Evolutionary conservation across 1,140 invertebrate species (phyloP).

Genomic region (Catajapyx aquilonaris): DNA sequence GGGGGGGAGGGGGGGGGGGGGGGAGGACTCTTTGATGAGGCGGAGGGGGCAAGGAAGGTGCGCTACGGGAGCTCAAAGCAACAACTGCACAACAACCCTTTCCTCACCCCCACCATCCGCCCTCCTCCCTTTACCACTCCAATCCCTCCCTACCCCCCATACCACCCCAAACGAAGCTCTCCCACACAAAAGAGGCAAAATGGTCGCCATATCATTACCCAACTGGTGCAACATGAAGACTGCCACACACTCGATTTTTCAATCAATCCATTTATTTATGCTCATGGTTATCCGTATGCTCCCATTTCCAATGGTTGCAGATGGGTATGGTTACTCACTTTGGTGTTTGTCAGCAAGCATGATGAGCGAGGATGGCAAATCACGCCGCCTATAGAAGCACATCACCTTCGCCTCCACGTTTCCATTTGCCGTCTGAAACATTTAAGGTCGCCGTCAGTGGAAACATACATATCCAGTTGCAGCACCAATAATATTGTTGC

Average conservation of each 20-base stretch:
- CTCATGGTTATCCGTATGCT: neutral
- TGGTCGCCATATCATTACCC: neutral
- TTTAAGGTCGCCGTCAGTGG: no score
- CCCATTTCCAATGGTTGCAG: neutral
- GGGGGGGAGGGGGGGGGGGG: neutral
- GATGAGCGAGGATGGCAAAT: constrained; percentile 81
- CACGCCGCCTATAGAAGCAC: constrained; percentile 94
- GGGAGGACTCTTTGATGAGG: constrained; percentile 1
- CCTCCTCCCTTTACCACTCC: no score
- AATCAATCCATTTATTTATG: constrained; percentile 6
- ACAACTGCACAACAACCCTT: no score
- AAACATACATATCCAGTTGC: no score
- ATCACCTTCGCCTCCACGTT: constrained; percentile 99
- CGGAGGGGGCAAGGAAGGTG: no score
- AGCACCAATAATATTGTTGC: no score
- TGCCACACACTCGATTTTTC: neutral
- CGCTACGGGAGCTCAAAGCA: no score
- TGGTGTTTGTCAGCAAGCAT: constrained; percentile 95
- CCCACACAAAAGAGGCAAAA: neutral
- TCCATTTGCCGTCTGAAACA: constrained; percentile 71
- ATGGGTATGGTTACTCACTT: constrained; percentile 44
- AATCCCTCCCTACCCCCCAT: neutral
- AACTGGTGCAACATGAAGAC: neutral
- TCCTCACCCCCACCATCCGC: no score
- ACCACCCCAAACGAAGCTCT: neutral